Base-by-base conservation (phyloP, 2,113 vertebrate genomes). In the Microtus montanus region DNA sequence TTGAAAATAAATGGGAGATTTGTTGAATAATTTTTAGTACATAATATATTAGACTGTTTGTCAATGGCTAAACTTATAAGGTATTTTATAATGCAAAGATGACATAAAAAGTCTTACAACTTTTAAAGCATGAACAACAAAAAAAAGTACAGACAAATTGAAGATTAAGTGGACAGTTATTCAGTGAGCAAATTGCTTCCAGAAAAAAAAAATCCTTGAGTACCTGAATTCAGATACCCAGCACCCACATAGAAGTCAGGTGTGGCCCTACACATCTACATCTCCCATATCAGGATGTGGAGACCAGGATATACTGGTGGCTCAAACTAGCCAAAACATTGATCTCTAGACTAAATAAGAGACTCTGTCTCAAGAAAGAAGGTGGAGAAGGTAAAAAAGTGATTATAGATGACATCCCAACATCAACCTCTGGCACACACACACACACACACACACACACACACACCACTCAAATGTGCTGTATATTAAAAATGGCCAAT, bases 1-100 rank as follows among this genome's bases (percentile, higher is more conserved):
- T 7, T 38, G 22, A 17, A 84, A 83, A 63, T 61, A 85, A 92
- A 41, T 75, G 4, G 3, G n/a, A 86, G 49, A 91, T 13, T 58
- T 12, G 24, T 38, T 20, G 52, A 83, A 11, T 33, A 90, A 93
- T 88, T 47, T 87, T 95, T 17, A 91, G 9, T 68, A 83, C 10
- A 61, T 38, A 3, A 73, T 84, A 44, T 15, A 94, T 2, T 90
- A 30, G 4, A 24, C 88, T 87, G 71, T 66, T 90, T 83, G 87
- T 66, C 17, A 61, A 86, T 41, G 90, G 87, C 19, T 64, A 92
- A 80, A 73, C 33, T 24, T 73, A 68, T 93, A 7, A 83, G 77
- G 1, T 70, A 26, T 61, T 94, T 90, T 49, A 89, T 66, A 90
- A 7, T 77, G 7, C 3, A 63, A 63, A 63, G 12, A 3, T 38